Evolutionary conservation across 2,888 invertebrate genomes (phyloP).

Genomic region (Caenorhabditis japonica): DNA sequence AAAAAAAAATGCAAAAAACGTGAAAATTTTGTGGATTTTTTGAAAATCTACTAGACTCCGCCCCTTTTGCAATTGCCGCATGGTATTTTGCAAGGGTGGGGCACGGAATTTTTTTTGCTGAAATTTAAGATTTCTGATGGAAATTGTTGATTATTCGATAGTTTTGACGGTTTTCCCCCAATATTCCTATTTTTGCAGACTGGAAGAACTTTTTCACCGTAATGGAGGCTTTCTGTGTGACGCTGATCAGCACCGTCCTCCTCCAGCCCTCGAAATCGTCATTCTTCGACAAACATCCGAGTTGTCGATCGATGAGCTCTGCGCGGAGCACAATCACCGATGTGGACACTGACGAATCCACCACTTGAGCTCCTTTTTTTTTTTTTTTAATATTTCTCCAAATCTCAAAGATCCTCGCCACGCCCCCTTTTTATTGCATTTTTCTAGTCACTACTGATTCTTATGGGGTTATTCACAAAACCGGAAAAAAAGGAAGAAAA

Average conservation of each 20-base stretch:
- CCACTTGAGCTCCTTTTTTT: constrained; percentile 21
- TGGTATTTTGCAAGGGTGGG: too few relatives aligned
- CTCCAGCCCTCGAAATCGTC: constrained; percentile 69
- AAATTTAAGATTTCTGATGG: too few relatives aligned
- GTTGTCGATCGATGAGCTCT: constrained; percentile 60
- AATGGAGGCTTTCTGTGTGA: constrained; percentile 73
- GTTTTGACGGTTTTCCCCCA: too few relatives aligned
- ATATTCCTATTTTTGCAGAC: constrained; percentile 58
- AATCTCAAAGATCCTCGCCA: constrained; percentile 6
- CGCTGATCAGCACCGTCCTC: constrained; percentile 72
- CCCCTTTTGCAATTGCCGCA: too few relatives aligned
- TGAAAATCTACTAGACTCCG: too few relatives aligned
- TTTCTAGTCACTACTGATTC: too few relatives aligned
- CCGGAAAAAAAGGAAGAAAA: too few relatives aligned
- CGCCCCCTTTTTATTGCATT: constrained; percentile 24
- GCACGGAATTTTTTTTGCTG: too few relatives aligned
- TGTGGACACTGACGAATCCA: constrained; percentile 53
- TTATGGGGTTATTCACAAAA: too few relatives aligned
- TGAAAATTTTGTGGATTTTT: too few relatives aligned
- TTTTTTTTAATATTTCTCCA: not conserved
- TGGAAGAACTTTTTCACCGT: constrained; percentile 75
- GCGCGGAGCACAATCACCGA: constrained; percentile 50
- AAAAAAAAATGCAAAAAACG: too few relatives aligned
- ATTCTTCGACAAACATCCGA: constrained; percentile 69
- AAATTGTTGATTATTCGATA: too few relatives aligned